These are phyloP conservation scores for Ophion obscuratus DNA, from an alignment of 2,888 invertebrate species.

Conservation along the genomic window DNA sequence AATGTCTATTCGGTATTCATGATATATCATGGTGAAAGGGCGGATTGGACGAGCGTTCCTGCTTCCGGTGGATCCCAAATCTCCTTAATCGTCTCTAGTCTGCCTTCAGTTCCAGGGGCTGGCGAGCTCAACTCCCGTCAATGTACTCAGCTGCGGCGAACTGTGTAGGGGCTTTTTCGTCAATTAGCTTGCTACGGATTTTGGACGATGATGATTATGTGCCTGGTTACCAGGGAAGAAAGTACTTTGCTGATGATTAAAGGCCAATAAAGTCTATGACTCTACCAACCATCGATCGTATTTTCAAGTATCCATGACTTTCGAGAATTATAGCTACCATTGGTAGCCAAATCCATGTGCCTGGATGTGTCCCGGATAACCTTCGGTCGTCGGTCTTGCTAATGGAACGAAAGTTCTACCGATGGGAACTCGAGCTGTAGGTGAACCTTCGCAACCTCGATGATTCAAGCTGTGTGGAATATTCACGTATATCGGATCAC, in stretches of 20 bases:
- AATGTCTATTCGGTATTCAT: slow-evolving; percentile 33
- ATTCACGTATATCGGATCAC: slow-evolving; percentile 46
- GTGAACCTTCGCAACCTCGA: background rate
- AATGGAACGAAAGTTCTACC: slow-evolving; percentile 19
- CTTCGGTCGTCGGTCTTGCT: background rate
- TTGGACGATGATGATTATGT: background rate
- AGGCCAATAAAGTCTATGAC: too few species aligned
- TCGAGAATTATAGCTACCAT: too few species aligned
- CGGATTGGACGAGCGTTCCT: background rate
- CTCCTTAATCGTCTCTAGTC: slow-evolving; percentile 21
- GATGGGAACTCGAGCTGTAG: background rate
- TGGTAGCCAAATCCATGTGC: too few species aligned
- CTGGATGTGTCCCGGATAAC: background rate
- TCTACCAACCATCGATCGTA: too few species aligned
- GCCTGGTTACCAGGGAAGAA: background rate
- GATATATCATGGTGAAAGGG: slow-evolving; percentile 37
- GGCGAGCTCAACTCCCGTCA: background rate
- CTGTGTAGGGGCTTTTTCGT: background rate
- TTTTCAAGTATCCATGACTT: too few species aligned
- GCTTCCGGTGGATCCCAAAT: slow-evolving; percentile 28
- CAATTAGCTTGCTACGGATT: slow-evolving; percentile 7
- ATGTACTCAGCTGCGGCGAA: background rate
- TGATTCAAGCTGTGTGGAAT: slow-evolving; percentile 28
- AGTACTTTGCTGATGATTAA: too few species aligned
- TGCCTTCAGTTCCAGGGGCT: background rate